Base-by-base conservation (phyloP, 2,797 vertebrate genomes). In the Chrysocyon brachyurus region DNA sequence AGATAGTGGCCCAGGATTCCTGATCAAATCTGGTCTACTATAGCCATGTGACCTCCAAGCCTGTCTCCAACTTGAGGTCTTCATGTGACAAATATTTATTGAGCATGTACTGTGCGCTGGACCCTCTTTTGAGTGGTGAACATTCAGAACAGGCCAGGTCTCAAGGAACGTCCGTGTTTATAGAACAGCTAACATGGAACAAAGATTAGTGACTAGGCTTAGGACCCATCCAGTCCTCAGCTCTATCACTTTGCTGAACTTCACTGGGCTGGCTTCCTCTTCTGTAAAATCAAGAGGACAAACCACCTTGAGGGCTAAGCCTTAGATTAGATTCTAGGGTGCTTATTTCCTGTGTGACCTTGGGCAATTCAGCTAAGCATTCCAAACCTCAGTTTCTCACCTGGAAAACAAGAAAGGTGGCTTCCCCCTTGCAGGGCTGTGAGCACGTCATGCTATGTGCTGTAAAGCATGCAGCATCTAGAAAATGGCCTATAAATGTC, bases 101-200 rank as follows among this genome's bases (percentile, higher is more conserved):
- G 61, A 82, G 83, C 12, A 2, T 3, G 16, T 21, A 5, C 2
- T 16, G 0, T 7, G 1, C 15, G 3, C 46, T 15, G 1, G 33
- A 33, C 40, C 7, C 73, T 56, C 31, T 66, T 56, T 5, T 2
- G 26, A 59, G 22, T 33, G 14, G 0, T 31, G 33, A 10, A 6
- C 2, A 0, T 22, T 15, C 31, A 33, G 72, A 64, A 28, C 72
- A 89, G 84, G 21, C 63, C 31, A 73, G 56, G 22, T 33, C 49
- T 72, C n/a, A 5, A 49, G 52, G 3, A 31, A 59, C 73, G 0
- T 10, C 12, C 49, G 28, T 9, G 17, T 57, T n/a, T 54, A 46
- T 26, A 83, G 66, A 61, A 64, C 11, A 64, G 12, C 64, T 40
- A 6, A n/a, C 0, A 0, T 10, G 16, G 59, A 85, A 21, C 17